Evolutionary conservation across 2,797 vertebrate species (phyloP), one percentile per base, ranked within the genome.

Genomic region (Necrosyrtes monachus): DNA sequence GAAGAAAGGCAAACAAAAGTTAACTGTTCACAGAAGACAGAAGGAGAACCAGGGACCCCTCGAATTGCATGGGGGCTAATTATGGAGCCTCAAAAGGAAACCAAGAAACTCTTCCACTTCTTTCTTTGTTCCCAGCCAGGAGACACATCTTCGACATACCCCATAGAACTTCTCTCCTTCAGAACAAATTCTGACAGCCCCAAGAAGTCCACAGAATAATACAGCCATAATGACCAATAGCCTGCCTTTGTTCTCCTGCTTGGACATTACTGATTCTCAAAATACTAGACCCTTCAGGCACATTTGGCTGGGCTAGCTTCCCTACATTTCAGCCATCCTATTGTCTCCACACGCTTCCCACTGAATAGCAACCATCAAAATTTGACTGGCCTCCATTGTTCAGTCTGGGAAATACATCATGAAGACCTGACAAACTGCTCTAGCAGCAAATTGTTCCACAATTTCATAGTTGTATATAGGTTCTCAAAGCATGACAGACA

Each of bases 351-450:
- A 87, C 0, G 22, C 23, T 91, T 96, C 75, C 89, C 45, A 80
- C 62, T 94, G 92, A 96, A 96, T 81, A 90, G 87, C 30, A 88
- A 51, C 78, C 87, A 91, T 78, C 94, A 70, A 70, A 92, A 75
- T 90, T 46, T 88, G 89, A 83, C 82, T 74, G 73, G 82, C 41
- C 53, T 78, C 72, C 90, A 96, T 96, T 97, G 96, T 96, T 96
- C 87, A 28, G 30, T 11, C 87, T 75, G 76, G 79, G 85, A 96
- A 96, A 94, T 88, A 77, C 76, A 96, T 96, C 91, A 90, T 0
- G 46, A 77, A 81, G 73, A 50, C 69, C 89, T 96, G 95, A 94
- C 95, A 97, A 93, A 94, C 13, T 77, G 84, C 50, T 83, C 82
- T 63, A 83, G 64, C 15, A 85, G 89, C 37, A 89, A 94, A 95